Percentiles rank a stretch among this genome's conserved stretches.
These are phyloP conservation scores for Ceratitis capitata DNA, from an alignment of 1,140 invertebrate species.

Conservation along the genomic window DNA sequence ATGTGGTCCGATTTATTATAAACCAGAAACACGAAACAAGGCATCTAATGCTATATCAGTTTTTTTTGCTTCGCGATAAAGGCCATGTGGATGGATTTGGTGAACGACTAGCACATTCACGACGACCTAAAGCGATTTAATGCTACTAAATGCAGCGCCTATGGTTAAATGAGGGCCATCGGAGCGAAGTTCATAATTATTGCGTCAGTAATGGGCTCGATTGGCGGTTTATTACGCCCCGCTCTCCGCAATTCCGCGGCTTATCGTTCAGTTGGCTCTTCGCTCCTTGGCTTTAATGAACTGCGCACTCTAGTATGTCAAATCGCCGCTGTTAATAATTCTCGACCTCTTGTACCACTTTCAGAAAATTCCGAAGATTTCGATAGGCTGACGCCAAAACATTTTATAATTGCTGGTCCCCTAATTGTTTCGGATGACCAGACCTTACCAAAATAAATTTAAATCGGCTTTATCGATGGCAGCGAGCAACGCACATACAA, in stretches of 20 bases:
- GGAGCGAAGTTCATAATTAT: slow-evolving; percentile 3
- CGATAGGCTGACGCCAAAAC: background rate
- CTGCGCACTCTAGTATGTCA: background rate
- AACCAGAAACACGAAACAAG: background rate
- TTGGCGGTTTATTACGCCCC: slow-evolving; percentile 51
- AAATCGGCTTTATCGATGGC: background rate
- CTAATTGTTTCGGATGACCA: background rate
- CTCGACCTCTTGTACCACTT: background rate
- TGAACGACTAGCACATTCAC: too few species aligned
- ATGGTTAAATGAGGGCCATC: slow-evolving; percentile 46
- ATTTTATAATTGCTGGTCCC: background rate
- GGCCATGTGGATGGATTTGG: too few species aligned
- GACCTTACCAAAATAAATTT: background rate
- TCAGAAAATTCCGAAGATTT: background rate
- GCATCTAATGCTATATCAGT: slow-evolving; percentile 40
- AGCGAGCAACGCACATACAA: background rate
- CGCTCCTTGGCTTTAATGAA: slow-evolving; percentile 6
- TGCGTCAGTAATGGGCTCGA: slow-evolving; percentile 46
- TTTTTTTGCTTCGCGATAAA: slow-evolving; percentile 40
- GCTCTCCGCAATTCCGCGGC: slow-evolving; percentile 56
- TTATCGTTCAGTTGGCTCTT: slow-evolving; percentile 50
- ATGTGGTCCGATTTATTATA: background rate
- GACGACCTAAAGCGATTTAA: slow-evolving; percentile 49
- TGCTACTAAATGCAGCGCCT: slow-evolving; percentile 41
- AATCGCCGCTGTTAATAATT: background rate